A percentile compares a stretch with the other conserved stretches of the same genome.
Conservation (phyloP, 2,888 invertebrate species). For the Parasteatoda lunata region DNA sequence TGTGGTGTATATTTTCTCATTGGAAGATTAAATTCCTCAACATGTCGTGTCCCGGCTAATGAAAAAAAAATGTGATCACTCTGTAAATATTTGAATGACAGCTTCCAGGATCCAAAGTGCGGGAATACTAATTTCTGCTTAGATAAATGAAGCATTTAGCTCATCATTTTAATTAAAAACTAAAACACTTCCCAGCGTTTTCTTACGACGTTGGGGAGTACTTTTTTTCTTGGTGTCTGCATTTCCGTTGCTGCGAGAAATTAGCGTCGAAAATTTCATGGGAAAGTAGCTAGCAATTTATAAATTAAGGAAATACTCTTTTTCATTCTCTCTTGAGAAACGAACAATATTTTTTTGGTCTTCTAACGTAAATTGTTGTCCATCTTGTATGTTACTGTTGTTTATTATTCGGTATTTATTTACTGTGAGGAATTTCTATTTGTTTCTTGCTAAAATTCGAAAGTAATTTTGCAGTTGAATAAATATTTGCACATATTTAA, state of each 20-base stretch:
- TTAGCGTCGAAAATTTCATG: slow-evolving; percentile 39
- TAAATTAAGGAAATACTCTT: slow-evolving; percentile 31
- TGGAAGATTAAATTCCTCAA: too few species aligned
- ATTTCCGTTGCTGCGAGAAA: slow-evolving; percentile 25
- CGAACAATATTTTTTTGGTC: slow-evolving; percentile 1
- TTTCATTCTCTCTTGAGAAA: slow-evolving; percentile 20
- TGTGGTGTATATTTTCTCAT: too few species aligned
- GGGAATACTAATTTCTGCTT: slow-evolving; percentile 28
- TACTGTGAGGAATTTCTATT: background rate
- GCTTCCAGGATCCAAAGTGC: background rate
- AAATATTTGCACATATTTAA: too few species aligned
- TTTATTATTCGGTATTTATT: background rate
- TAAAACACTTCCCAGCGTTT: background rate
- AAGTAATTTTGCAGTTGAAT: too few species aligned
- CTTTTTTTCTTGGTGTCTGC: background rate
- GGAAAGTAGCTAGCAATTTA: slow-evolving; percentile 38
- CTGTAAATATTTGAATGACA: slow-evolving; percentile 29
- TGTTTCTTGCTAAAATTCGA: too few species aligned
- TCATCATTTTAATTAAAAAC: slow-evolving; percentile 36
- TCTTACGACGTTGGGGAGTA: background rate
- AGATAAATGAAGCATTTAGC: slow-evolving; percentile 42
- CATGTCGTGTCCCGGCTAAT: too few species aligned
- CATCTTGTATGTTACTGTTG: slow-evolving; percentile 14
- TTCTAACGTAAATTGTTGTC: slow-evolving; percentile 27
- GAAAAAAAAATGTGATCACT: background rate